Percentiles rank a stretch among this genome's conserved stretches.
Conservation (phyloP, 2,797 vertebrate species). For the Neomorphus geoffroyi region DNA sequence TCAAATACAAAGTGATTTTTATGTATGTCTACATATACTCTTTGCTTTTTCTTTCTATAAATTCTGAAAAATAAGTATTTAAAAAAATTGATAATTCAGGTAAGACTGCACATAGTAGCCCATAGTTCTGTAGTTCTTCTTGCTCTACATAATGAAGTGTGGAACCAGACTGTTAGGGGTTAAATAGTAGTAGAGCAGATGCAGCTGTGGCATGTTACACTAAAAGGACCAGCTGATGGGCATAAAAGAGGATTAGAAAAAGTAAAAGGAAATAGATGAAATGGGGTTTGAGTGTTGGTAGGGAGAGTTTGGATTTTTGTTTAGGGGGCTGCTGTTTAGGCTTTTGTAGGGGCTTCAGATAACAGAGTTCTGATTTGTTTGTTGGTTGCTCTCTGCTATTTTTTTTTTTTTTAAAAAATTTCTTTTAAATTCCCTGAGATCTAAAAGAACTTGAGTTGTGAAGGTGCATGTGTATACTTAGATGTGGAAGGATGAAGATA, state of each 20-base stretch:
- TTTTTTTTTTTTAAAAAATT: not conserved
- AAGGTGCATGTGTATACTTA: not conserved
- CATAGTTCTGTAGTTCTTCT: not conserved
- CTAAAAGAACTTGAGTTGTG: not conserved
- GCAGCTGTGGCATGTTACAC: slow-evolving; percentile 52
- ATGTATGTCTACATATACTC: not conserved
- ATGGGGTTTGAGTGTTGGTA: not conserved
- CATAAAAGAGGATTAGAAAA: slow-evolving; percentile 58
- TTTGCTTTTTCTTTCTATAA: not conserved
- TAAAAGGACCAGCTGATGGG: slow-evolving; percentile 46
- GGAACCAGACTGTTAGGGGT: not conserved
- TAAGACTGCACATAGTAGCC: not conserved
- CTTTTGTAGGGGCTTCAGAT: not conserved
- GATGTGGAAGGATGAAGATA: not conserved
- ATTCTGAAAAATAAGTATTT: not conserved
- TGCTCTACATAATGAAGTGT: not conserved
- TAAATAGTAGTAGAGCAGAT: not conserved
- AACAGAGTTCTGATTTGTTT: not conserved
- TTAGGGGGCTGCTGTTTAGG: not conserved
- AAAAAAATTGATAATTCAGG: not conserved
- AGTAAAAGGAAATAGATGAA: slow-evolving; percentile 39
- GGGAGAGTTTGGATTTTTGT: not conserved
- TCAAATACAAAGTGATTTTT: not conserved
- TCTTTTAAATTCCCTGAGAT: not conserved
- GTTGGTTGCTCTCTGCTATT: not conserved